These are phyloP conservation scores for Pectinophora gossypiella DNA, from an alignment of 1,140 invertebrate species.

Conservation along the genomic window DNA sequence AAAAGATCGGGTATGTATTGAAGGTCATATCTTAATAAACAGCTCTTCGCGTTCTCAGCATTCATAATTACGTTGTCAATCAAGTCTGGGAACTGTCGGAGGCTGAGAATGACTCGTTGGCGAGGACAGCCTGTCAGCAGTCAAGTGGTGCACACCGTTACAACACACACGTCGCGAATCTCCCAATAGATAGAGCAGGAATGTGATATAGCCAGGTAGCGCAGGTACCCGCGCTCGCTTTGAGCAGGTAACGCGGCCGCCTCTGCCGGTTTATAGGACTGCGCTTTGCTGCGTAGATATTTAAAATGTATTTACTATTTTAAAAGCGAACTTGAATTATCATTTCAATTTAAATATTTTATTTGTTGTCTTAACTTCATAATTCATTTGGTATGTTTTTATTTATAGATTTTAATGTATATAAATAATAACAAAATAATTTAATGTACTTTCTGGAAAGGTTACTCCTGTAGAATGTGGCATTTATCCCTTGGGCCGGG, in stretches of 20 bases:
- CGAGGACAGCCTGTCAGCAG: slow-evolving; percentile 34
- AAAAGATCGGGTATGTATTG: slow-evolving; percentile 6
- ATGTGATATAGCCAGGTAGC: slow-evolving; percentile 62
- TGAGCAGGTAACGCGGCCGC: slow-evolving; percentile 35
- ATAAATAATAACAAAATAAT: too few relatives aligned
- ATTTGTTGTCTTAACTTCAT: too few relatives aligned
- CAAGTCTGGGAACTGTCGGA: slow-evolving; percentile 23
- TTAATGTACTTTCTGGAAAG: too few relatives aligned
- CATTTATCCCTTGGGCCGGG: not conserved
- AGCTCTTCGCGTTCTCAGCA: slow-evolving; percentile 23
- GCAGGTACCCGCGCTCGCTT: slow-evolving; percentile 50
- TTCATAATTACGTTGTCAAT: slow-evolving; percentile 45
- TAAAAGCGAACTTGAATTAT: too few relatives aligned
- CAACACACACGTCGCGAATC: slow-evolving; percentile 31
- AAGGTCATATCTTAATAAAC: slow-evolving; percentile 31
- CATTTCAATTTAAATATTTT: too few relatives aligned
- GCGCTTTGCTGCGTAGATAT: too few relatives aligned
- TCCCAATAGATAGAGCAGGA: slow-evolving; percentile 63
- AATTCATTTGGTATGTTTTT: too few relatives aligned
- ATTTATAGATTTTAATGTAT: too few relatives aligned
- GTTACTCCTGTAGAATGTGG: not conserved
- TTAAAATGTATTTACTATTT: too few relatives aligned
- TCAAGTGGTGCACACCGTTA: slow-evolving; percentile 48
- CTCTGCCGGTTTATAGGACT: too few relatives aligned
- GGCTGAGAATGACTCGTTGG: slow-evolving; percentile 17